phyloP scores from a whole-genome alignment of 2,797 vertebrate genomes.

The Dendrocincla tyrannina region DNA sequence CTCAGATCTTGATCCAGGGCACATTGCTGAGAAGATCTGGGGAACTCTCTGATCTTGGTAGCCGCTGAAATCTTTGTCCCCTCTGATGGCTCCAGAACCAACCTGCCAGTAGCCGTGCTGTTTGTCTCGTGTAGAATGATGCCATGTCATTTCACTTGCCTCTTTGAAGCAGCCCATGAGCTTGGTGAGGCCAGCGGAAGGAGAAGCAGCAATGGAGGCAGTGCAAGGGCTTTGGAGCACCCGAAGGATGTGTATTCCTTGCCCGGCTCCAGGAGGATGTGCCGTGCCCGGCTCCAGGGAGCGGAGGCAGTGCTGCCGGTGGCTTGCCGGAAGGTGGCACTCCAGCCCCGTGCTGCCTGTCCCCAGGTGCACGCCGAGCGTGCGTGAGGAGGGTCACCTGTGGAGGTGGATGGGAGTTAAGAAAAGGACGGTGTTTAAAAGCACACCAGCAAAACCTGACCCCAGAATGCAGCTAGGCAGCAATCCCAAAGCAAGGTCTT shows the following conservation, averaged over 20 bases:
- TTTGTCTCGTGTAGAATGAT: background rate
- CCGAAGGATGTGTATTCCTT: background rate
- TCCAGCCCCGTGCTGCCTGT: background rate
- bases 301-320: background rate
- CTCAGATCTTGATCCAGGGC: background rate
- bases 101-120: rapidly evolving
- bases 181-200: background rate
- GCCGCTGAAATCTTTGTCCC: background rate
- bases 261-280: background rate
- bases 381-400: background rate
- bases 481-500: background rate
- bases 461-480: background rate
- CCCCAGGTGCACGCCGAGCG: rapidly evolving
- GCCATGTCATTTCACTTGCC: background rate
- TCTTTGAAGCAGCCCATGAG: background rate
- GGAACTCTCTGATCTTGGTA: background rate
- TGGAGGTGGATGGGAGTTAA: background rate
- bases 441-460: rapidly evolving
- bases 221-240: background rate
- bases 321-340: constrained; percentile 57
- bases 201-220: rapidly evolving
- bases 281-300: background rate
- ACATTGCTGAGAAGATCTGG: background rate
- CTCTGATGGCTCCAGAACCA: background rate
- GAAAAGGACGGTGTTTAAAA: background rate